Evolutionary conservation across 2,888 invertebrate species (phyloP).

Genomic region (Cephus spinipes): DNA sequence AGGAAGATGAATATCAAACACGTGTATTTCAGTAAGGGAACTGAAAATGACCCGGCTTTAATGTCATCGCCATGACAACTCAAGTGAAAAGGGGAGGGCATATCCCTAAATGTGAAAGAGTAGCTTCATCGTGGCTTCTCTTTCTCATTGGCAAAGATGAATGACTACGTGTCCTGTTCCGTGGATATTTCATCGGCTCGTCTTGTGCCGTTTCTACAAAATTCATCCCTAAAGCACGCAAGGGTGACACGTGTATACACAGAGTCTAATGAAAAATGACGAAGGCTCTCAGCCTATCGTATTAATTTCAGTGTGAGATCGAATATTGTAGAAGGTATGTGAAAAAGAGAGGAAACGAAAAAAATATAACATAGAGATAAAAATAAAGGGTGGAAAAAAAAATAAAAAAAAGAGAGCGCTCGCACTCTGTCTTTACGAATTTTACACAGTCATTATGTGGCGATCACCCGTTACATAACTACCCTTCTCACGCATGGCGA

Average conservation of each 20-base stretch:
- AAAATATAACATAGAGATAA: not conserved
- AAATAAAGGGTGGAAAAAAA: not conserved
- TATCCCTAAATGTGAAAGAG: not conserved
- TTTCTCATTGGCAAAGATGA: not conserved
- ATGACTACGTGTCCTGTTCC: not conserved
- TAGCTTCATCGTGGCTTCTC: not conserved
- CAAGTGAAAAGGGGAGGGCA: not conserved
- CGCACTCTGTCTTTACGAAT: not conserved
- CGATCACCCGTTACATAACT: not conserved
- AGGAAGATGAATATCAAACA: not conserved
- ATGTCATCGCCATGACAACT: not conserved
- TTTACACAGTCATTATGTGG: not conserved
- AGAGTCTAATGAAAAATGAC: conserved; percentile 5
- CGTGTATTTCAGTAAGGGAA: not conserved
- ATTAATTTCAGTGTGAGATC: not conserved
- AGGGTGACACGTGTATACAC: not conserved
- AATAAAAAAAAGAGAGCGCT: not conserved
- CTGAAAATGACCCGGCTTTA: not conserved
- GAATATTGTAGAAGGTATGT: not conserved
- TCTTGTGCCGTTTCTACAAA: not conserved
- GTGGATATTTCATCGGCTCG: too few relatives aligned
- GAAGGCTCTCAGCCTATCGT: not conserved
- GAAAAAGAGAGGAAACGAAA: not conserved
- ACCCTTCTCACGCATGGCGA: not conserved
- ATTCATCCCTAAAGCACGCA: not conserved